Evolutionary conservation across 2,797 vertebrate genomes (phyloP).

Genomic region (Avahi laniger): DNA sequence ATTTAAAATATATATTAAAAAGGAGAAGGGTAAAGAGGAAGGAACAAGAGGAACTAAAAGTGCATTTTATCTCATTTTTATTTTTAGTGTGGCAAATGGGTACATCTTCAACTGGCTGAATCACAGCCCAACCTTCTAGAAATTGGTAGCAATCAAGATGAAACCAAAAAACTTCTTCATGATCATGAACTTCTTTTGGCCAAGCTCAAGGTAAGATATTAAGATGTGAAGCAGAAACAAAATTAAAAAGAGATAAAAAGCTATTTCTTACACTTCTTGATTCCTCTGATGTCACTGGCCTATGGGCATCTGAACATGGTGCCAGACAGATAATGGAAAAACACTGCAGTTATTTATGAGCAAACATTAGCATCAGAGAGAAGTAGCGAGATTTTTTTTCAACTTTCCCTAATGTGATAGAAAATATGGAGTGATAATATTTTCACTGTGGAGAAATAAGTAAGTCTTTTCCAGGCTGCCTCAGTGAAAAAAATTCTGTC

Average conservation of each 20-base stretch:
- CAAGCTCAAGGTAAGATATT: slow-evolving; percentile 91
- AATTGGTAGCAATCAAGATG: slow-evolving; percentile 92
- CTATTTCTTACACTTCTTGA: neutral
- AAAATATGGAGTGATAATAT: slow-evolving; percentile 41
- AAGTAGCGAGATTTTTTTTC: neutral
- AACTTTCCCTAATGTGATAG: neutral
- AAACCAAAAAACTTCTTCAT: slow-evolving; percentile 89
- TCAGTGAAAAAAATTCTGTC: neutral
- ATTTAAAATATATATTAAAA: neutral
- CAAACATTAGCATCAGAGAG: neutral
- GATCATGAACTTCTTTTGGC: slow-evolving; percentile 91
- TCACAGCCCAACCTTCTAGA: slow-evolving; percentile 93
- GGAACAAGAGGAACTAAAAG: slow-evolving; percentile 55
- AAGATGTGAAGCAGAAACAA: neutral
- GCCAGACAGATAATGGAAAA: neutral
- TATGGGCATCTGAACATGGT: neutral
- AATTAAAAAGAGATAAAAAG: neutral
- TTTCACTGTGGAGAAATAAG: slow-evolving; percentile 44
- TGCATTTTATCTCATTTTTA: slow-evolving; percentile 67
- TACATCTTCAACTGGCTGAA: slow-evolving; percentile 92
- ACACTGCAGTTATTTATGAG: neutral
- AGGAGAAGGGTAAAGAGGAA: slow-evolving; percentile 12
- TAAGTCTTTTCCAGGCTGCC: slow-evolving; percentile 19
- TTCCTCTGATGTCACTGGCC: neutral
- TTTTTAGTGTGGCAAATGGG: slow-evolving; percentile 89